phyloP scores from a whole-genome alignment of 2,888 invertebrate genomes.

The Drosophila emarginata region DNA sequence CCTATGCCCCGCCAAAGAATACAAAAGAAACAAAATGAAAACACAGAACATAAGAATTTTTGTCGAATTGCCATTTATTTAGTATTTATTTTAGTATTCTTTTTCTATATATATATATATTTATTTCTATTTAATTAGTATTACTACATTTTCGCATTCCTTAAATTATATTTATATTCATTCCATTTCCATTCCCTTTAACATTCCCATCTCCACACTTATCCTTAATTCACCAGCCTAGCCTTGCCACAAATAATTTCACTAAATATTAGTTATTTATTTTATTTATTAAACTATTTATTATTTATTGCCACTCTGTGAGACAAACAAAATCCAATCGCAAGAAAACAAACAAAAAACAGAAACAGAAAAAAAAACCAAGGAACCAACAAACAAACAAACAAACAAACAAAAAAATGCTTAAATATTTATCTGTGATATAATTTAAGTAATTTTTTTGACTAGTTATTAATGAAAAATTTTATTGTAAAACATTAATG shows the following conservation, averaged over 20 bases:
- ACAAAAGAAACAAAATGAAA: background rate
- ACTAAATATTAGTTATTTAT: conserved; percentile 39
- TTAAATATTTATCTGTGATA: conserved; percentile 70
- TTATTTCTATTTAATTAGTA: conserved; percentile 32
- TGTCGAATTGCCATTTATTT: conserved; percentile 48
- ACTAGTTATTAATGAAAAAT: conserved; percentile 54
- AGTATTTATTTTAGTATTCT: conserved; percentile 39
- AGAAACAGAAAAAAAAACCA: conserved; percentile 10
- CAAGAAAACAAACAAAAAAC: conserved; percentile 17
- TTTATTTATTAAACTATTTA: conserved; percentile 34
- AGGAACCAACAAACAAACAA: conserved; percentile 17
- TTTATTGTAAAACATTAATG: conserved; percentile 15
- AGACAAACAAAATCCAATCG: background rate
- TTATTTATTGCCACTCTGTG: conserved; percentile 39
- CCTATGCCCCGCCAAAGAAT: conserved; percentile 23
- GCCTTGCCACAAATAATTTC: background rate
- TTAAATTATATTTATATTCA: conserved; percentile 9
- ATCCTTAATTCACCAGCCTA: too few species aligned
- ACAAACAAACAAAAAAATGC: conserved; percentile 61
- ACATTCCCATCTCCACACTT: background rate
- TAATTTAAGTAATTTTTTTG: conserved; percentile 74
- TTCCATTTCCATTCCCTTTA: conserved; percentile 11
- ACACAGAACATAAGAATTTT: conserved; percentile 39
- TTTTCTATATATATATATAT: conserved; percentile 20
- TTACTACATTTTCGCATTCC: conserved; percentile 18